Base-by-base conservation (phyloP, 2,797 vertebrate genomes). In the Zenarchopterus dispar region DNA sequence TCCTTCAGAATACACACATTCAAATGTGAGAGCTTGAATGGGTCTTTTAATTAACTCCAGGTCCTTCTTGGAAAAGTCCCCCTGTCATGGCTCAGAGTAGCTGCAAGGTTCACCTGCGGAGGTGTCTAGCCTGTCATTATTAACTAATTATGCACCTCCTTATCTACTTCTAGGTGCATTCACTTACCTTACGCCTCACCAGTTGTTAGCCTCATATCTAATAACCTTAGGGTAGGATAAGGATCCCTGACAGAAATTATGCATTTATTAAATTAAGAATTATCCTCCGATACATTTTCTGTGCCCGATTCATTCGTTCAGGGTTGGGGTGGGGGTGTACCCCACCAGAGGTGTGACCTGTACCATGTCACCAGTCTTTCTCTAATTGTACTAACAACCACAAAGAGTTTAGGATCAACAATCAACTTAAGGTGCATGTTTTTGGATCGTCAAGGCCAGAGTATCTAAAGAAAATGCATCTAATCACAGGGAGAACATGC, bases 11-110 rank as follows among this genome's bases (percentile, higher is more conserved):
- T 24, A 36, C 73, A 49, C 62, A 67, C 67, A 54, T 65, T 82
- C 59, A 43, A 67, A 75, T 62, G 67, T 70, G 56, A 3, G 63
- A 70, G 73, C 78, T 62, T 21, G 19, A 55, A 33, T 70, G 21
- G 64, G 51, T 70, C 71, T 76, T 78, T 77, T 82, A 85, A 88
- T 87, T 85, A 90, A 78, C 71, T 85, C 59, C 0, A 7, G 43
- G 55, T 53, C 61, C 67, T 82, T 43, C 61, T 64, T 84, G 83
- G 73, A 63, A 45, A 65, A 46, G 65, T 78, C 56, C 60, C 17
- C 66, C 62, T 62, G 67, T 78, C 61, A 9, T 45, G 39, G 21
- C 67, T 72, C 33, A 18, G 58, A 26, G 41, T 36, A 0, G 58
- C 56, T 31, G 64, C 17, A 13, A 44, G 41, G 56, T 48, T 63